Percentiles rank a stretch among this genome's conserved stretches.
Evolutionary conservation across 2,113 vertebrate genomes (phyloP).

Genomic region (Psilopsiagon aurifrons): DNA sequence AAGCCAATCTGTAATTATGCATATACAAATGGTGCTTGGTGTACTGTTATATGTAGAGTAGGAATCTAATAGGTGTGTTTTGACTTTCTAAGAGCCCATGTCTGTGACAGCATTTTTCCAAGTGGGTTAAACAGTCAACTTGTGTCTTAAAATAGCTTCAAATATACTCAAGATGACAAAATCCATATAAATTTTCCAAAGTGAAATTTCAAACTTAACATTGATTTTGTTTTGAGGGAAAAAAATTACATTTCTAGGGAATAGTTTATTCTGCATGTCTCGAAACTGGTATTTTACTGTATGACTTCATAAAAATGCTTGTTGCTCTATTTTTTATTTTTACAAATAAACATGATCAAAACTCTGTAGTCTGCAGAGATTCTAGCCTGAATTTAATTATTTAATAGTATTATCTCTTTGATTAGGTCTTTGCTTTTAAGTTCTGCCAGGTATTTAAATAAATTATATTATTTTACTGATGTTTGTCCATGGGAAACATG

Average conservation of each 20-base stretch:
- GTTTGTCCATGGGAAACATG: background rate
- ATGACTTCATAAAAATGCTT: background rate
- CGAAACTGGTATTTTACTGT: background rate
- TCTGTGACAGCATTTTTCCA: background rate
- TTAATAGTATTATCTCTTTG: background rate
- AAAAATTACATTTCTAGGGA: background rate
- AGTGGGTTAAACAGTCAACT: background rate
- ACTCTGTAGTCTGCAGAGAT: background rate
- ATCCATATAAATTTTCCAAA: background rate
- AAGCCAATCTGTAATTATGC: background rate
- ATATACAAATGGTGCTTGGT: background rate
- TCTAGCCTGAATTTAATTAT: background rate
- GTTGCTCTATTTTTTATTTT: background rate
- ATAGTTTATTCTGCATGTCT: background rate
- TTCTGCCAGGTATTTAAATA: background rate
- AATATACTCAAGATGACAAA: background rate
- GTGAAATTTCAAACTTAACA: background rate
- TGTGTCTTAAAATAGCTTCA: background rate
- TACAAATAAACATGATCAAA: background rate
- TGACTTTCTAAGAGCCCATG: background rate
- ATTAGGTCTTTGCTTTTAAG: background rate
- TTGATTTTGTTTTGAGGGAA: background rate
- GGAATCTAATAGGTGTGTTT: background rate
- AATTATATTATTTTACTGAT: background rate
- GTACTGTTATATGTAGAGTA: background rate